These are phyloP conservation scores for Papilio xuthus DNA, from an alignment of 1,140 invertebrate genomes.

Conservation along the genomic window DNA sequence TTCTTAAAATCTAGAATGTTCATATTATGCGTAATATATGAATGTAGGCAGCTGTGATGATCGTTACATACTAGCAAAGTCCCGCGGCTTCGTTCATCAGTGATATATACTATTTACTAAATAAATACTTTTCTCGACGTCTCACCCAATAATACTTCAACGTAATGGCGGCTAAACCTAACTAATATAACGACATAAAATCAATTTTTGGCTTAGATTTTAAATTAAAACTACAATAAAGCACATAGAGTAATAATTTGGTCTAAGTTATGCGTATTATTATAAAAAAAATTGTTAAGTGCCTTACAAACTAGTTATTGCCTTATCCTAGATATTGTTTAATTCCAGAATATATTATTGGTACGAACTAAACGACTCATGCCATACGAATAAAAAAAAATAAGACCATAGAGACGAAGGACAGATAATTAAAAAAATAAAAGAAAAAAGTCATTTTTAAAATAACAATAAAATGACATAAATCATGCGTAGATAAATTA, in stretches of 20 bases:
- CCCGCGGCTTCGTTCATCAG: constrained; percentile 49
- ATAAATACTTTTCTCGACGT: constrained; percentile 72
- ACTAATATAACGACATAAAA: constrained; percentile 73
- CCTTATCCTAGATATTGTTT: constrained; percentile 70
- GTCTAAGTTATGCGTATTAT: constrained; percentile 79
- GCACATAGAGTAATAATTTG: constrained; percentile 80
- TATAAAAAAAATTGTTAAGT: constrained; percentile 77
- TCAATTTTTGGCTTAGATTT: constrained; percentile 81
- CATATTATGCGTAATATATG: constrained; percentile 75
- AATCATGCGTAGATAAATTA: neutral
- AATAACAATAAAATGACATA: neutral
- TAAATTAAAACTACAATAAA: constrained; percentile 79
- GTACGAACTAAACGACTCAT: constrained; percentile 57
- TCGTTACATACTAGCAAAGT: constrained; percentile 46
- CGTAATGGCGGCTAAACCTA: constrained; percentile 68
- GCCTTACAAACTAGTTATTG: constrained; percentile 77
- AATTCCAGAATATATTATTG: constrained; percentile 64
- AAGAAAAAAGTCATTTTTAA: neutral
- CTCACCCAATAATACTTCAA: constrained; percentile 76
- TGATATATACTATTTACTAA: constrained; percentile 59
- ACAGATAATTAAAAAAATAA: neutral
- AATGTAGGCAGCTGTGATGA: constrained; percentile 56
- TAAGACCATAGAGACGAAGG: neutral
- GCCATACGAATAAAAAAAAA: constrained; percentile 43
- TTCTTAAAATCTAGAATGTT: constrained; percentile 66